These are phyloP conservation scores for Mycetomoellerius zeteki DNA, from an alignment of 1,140 invertebrate species.

Conservation along the genomic window DNA sequence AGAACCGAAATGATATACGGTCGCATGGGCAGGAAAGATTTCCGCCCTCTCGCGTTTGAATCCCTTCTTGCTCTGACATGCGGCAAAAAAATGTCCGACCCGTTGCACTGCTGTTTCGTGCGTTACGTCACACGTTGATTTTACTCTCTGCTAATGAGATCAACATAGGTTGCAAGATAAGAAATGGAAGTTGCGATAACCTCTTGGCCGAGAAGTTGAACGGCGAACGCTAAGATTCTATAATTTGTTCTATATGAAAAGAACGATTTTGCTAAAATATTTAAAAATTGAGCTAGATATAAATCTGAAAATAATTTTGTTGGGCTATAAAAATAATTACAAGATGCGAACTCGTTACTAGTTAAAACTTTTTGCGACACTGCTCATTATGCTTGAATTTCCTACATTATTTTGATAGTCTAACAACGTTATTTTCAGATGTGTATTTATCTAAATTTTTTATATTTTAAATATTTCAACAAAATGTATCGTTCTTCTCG, in stretches of 20 bases:
- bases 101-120: conserved; percentile 39
- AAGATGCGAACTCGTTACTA: too few relatives aligned
- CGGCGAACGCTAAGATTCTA: background rate
- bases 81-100: conserved; percentile 49
- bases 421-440: too few relatives aligned
- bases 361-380: too few relatives aligned
- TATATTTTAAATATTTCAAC: too few relatives aligned
- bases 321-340: too few relatives aligned
- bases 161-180: background rate
- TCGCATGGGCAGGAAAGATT: conserved; percentile 66
- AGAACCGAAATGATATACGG: conserved; percentile 55
- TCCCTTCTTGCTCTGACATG: conserved; percentile 59
- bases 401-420: too few relatives aligned
- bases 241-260: background rate
- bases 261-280: too few relatives aligned
- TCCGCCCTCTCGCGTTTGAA: conserved; percentile 68
- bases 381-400: too few relatives aligned
- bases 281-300: too few relatives aligned
- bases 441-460: too few relatives aligned
- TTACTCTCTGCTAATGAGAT: conserved; percentile 48
- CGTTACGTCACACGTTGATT: conserved; percentile 52
- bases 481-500: too few relatives aligned
- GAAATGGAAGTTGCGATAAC: background rate
- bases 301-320: too few relatives aligned
- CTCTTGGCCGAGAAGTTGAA: background rate